A percentile compares a stretch with the other conserved stretches of the same genome.
Evolutionary conservation across 2,797 vertebrate species (phyloP).

Genomic region (Gymnodraco acuticeps): DNA sequence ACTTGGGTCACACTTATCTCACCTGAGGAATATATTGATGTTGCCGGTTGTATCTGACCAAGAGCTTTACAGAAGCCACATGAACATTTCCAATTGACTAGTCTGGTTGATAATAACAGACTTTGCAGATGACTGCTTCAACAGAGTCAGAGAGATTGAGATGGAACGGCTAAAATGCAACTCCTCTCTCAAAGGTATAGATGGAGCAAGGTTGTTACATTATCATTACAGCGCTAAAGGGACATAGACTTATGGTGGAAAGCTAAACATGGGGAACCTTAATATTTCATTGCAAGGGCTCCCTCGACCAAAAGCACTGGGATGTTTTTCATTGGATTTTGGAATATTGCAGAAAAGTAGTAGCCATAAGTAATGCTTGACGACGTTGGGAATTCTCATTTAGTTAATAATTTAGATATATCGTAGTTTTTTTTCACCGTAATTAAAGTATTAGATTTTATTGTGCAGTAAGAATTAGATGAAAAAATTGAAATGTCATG

Average conservation of each 20-base stretch:
- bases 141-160: conserved; percentile 20
- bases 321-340: no score
- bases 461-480: no score
- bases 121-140: conserved; percentile 21
- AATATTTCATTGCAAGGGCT: no score
- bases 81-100: conserved; percentile 49
- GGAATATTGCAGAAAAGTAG: no score
- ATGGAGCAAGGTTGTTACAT: neutral
- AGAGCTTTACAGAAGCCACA: conserved; percentile 33
- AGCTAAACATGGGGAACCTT: neutral
- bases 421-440: no score
- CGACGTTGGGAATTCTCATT: no score
- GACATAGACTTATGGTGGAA: conserved; percentile 18
- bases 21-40: conserved; percentile 33
- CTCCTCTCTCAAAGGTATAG: neutral
- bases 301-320: no score
- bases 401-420: no score
- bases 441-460: no score
- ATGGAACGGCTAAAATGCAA: neutral
- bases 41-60: conserved; percentile 22
- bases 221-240: conserved; percentile 15
- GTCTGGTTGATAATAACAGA: conserved; percentile 44
- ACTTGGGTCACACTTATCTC: conserved; percentile 27
- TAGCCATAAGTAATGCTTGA: no score
- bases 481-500: neutral